phyloP scores from a whole-genome alignment of 2,113 vertebrate genomes.

The Papio anubis region DNA sequence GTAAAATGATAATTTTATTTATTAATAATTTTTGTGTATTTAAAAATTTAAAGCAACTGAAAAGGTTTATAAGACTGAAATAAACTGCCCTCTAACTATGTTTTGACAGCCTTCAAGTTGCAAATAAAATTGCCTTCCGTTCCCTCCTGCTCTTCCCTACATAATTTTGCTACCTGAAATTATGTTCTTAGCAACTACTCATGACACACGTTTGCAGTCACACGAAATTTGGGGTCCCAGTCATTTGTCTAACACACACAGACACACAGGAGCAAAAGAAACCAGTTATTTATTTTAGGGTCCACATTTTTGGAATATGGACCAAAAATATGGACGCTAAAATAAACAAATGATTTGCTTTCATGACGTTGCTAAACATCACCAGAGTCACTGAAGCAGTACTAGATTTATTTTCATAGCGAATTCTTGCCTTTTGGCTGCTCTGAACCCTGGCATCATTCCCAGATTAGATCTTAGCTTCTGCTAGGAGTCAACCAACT shows the following conservation, averaged over 20 bases:
- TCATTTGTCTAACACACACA: neutral
- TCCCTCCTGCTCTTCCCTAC: neutral
- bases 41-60: neutral
- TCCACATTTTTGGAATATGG: too few species aligned
- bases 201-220: neutral
- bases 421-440: slow-evolving; percentile 36
- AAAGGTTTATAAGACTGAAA: neutral
- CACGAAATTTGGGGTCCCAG: neutral
- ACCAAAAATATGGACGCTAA: neutral
- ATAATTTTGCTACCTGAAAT: neutral
- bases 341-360: neutral
- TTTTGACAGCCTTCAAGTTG: neutral
- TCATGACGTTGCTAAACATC: neutral
- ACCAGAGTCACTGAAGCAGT: neutral
- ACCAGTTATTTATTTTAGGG: too few species aligned
- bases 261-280: neutral
- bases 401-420: neutral
- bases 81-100: neutral
- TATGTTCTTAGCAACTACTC: neutral
- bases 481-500: slow-evolving; percentile 42
- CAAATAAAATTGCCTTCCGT: neutral
- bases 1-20: neutral
- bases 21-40: neutral
- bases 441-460: slow-evolving; percentile 55
- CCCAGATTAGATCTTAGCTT: slow-evolving; percentile 38